Base-by-base conservation (phyloP, 1,140 invertebrate genomes). In the Leptinotarsa undecemlineata region DNA sequence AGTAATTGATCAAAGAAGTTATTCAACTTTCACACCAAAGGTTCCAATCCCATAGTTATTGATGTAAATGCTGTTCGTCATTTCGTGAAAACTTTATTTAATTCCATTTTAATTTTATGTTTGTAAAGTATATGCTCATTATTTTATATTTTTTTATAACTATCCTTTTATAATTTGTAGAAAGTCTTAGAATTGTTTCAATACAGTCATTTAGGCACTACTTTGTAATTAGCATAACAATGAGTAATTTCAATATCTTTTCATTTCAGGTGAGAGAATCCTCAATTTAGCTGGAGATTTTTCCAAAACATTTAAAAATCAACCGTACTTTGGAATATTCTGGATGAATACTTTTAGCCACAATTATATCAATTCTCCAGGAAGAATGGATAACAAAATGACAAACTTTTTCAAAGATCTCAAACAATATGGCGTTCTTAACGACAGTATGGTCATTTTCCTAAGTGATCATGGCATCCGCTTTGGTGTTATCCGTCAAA, bases 391-490 rank as follows among this genome's bases (percentile, higher is more conserved):
- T 76, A 71, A 80, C 0, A 84, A 86, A 33, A 79, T 91, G 4
- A 75, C 83, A 0, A 68, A 81, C 8, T 91, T 88, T 73, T 86
- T 92, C 17, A 76, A 86, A 68, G 82, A 85, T 14, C 57, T 85
- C 3, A 75, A 74, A 48, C 64, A 77, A 14, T n/a, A 64, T 4
- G 87, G 86, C 0, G 78, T 88, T 0, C 76, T 90, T 71, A 88
- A 91, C 57, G 90, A 90, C 64, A 89, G 89, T 2, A 85, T 89
- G 69, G 85, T 90, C 74, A 82, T 97, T 0, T 90, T 96, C 33
- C 85, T 95, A 74, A 95, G 94, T 79, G 96, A 98, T 81, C 95
- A 97, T 82, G 96, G 96, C 3, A 90, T 94, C 79, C 84, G 95
- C 21, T 96, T 91, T 82, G 95, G 94, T 1, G 82, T 87, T n/a